Conservation (phyloP, 2,113 vertebrate species). For the Platanista minor region DNA sequence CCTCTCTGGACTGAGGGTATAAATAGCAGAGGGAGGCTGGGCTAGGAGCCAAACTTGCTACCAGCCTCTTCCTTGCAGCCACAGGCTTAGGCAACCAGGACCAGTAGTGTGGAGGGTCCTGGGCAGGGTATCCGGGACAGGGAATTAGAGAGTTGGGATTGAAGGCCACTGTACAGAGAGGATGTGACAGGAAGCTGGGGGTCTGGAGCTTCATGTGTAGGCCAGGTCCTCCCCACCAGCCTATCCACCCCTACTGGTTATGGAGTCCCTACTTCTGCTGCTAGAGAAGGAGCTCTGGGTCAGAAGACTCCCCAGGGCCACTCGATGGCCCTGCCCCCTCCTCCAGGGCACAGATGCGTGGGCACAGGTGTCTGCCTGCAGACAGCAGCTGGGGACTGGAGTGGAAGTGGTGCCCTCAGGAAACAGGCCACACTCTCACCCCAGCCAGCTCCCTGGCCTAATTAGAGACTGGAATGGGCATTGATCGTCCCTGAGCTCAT, state of each 20-base stretch:
- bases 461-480: constrained; percentile 70
- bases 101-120: background rate
- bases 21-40: constrained; percentile 65
- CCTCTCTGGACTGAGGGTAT: constrained; percentile 58
- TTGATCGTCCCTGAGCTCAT: constrained; percentile 74
- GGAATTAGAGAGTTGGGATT: background rate
- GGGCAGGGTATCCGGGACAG: background rate
- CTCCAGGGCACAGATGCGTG: constrained; percentile 27
- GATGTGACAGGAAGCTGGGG: background rate
- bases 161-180: background rate
- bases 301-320: background rate
- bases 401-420: constrained; percentile 53
- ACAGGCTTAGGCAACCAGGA: background rate
- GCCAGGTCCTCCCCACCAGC: background rate
- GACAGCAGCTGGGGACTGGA: constrained; percentile 61
- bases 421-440: constrained; percentile 64
- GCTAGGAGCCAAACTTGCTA: constrained; percentile 47
- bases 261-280: background rate
- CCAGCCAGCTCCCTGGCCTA: constrained; percentile 66
- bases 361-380: constrained; percentile 67
- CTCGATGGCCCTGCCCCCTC: background rate
- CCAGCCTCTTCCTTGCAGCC: constrained; percentile 28
- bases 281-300: background rate
- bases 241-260: background rate
- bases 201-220: background rate